Percentiles rank a stretch among this genome's conserved stretches.
Conservation (phyloP, 2,888 invertebrate species). For the Chrysopilus asiliformis region DNA sequence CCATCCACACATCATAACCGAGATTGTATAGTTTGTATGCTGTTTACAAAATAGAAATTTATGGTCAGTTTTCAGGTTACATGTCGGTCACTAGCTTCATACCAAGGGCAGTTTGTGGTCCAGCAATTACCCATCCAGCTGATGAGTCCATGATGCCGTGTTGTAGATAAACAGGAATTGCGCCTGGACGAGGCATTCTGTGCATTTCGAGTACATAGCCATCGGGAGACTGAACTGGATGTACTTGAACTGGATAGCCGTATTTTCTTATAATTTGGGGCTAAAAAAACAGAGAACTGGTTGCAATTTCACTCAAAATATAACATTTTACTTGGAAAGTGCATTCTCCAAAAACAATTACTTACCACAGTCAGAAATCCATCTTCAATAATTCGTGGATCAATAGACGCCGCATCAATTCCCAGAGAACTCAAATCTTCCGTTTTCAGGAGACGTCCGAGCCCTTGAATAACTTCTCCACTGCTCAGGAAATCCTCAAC, state of each 20-base stretch:
- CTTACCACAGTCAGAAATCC: constrained; percentile 25
- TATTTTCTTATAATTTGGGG: constrained; percentile 44
- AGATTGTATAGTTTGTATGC: constrained; percentile 9
- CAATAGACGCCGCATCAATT: constrained; percentile 14
- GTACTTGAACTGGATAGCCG: constrained; percentile 50
- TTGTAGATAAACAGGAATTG: constrained; percentile 47
- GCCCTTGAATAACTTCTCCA: no score
- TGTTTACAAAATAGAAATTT: not conserved
- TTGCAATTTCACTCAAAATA: no score
- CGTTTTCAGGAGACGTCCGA: constrained; percentile 1
- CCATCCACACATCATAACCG: constrained; percentile 19
- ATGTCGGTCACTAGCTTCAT: no score
- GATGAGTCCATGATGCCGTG: constrained; percentile 63
- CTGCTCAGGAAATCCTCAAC: no score
- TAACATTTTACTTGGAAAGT: no score
- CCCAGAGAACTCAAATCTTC: constrained; percentile 6
- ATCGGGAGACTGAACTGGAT: constrained; percentile 55
- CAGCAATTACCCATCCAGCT: constrained; percentile 59
- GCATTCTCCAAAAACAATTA: no score
- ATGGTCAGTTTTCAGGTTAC: not conserved
- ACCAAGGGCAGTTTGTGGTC: constrained; percentile 44
- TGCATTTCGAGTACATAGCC: constrained; percentile 66
- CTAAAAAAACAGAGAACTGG: no score
- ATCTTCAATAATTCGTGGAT: constrained; percentile 27
- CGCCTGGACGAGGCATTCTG: constrained; percentile 45